These are phyloP conservation scores for Seladonia tumulorum DNA, from an alignment of 2,888 invertebrate species.

Conservation along the genomic window DNA sequence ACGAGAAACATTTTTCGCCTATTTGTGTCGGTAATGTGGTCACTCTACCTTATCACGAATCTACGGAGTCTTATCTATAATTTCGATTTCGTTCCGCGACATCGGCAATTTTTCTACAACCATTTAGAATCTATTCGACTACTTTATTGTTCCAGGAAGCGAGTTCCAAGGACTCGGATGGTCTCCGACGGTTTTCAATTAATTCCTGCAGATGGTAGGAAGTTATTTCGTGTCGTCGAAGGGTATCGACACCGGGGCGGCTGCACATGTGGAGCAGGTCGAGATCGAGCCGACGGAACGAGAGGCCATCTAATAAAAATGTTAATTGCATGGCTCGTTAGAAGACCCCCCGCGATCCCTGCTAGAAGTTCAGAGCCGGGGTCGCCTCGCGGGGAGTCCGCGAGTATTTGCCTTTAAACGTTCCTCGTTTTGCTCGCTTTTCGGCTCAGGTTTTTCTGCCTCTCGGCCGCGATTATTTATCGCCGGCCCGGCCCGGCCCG, in stretches of 20 bases:
- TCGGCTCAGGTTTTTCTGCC: slow-evolving; percentile 53
- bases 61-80: too few species aligned
- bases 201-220: slow-evolving; percentile 59
- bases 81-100: too few species aligned
- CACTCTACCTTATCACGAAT: too few species aligned
- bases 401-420: slow-evolving; percentile 80
- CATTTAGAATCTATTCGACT: not conserved
- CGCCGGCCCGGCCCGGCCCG: slow-evolving; percentile 34
- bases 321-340: slow-evolving; percentile 84
- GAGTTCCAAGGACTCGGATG: not conserved
- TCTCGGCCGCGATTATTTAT: slow-evolving; percentile 76
- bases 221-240: slow-evolving; percentile 61
- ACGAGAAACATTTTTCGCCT: too few species aligned
- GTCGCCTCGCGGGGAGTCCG: slow-evolving; percentile 82
- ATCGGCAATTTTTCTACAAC: too few species aligned
- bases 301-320: slow-evolving; percentile 82
- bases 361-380: slow-evolving; percentile 81
- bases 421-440: slow-evolving; percentile 44
- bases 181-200: slow-evolving; percentile 28
- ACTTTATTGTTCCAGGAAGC: slow-evolving; percentile 3
- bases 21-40: too few species aligned
- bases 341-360: slow-evolving; percentile 81
- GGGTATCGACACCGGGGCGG: slow-evolving; percentile 55
- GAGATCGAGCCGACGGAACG: slow-evolving; percentile 57
- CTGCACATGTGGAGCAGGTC: slow-evolving; percentile 71